phyloP scores from a whole-genome alignment of 2,113 vertebrate genomes.

The Aphyosemion australe region DNA sequence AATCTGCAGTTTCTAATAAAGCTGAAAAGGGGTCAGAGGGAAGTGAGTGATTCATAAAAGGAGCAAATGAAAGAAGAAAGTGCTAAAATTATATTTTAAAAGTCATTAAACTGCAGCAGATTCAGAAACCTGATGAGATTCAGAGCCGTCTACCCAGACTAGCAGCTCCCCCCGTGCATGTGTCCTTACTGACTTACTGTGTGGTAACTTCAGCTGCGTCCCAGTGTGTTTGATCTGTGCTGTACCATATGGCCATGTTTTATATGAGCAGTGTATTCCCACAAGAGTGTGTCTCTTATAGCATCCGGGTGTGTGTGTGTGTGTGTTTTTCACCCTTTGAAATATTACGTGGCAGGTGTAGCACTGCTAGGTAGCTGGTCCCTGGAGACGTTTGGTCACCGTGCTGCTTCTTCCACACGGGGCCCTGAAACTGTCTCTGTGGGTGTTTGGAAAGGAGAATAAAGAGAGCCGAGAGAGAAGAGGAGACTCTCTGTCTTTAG shows the following conservation, averaged over 20 bases:
- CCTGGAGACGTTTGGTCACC: constrained; percentile 56
- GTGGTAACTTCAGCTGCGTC: constrained; percentile 40
- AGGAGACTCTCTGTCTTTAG: constrained; percentile 34
- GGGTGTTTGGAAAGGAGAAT: constrained; percentile 36
- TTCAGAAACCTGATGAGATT: constrained; percentile 41
- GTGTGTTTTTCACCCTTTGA: constrained; percentile 52
- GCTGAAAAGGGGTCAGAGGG: too few species aligned
- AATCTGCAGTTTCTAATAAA: too few species aligned
- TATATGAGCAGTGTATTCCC: constrained; percentile 57
- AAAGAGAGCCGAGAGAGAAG: constrained; percentile 23
- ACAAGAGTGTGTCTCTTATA: constrained; percentile 47
- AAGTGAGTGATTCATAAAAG: too few species aligned
- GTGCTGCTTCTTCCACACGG: constrained; percentile 50
- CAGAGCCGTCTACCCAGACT: constrained; percentile 31
- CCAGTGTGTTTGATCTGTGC: constrained; percentile 49
- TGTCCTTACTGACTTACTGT: constrained; percentile 11
- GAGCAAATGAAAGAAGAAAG: too few species aligned
- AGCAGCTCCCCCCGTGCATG: constrained; percentile 20
- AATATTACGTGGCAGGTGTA: constrained; percentile 63
- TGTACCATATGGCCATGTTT: constrained; percentile 34
- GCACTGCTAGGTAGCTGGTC: constrained; percentile 52
- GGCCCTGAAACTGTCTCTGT: constrained; percentile 45
- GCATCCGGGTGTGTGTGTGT: constrained; percentile 45
- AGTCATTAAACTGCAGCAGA: too few species aligned
- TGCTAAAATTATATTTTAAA: background rate